These are phyloP conservation scores for Chlorops oryzae DNA, from an alignment of 1,140 invertebrate species.

Conservation along the genomic window DNA sequence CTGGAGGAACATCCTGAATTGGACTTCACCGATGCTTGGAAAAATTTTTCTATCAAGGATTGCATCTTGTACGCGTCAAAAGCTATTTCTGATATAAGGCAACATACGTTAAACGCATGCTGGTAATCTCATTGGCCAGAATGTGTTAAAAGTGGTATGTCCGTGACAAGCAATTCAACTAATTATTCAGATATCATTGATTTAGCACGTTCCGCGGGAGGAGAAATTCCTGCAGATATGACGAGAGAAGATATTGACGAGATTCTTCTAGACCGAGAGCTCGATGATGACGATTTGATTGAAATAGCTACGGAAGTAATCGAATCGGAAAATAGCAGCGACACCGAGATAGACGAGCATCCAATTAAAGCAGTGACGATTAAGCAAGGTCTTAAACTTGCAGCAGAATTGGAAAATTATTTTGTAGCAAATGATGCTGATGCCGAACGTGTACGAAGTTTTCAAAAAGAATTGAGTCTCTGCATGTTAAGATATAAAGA, in stretches of 20 bases:
- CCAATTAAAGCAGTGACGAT: constrained; percentile 3
- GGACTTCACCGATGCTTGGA: constrained; percentile 12
- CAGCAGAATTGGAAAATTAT: constrained; percentile 4
- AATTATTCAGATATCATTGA: no score
- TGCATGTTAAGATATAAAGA: constrained; percentile 4
- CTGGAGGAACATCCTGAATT: constrained; percentile 6
- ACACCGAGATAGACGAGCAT: neutral
- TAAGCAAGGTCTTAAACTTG: constrained; percentile 4
- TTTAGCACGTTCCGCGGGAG: no score
- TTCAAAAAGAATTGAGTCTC: constrained; percentile 4
- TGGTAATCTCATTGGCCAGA: constrained; percentile 17
- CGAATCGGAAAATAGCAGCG: constrained; percentile 1
- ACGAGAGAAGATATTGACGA: no score
- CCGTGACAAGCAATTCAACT: no score
- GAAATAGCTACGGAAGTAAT: no score
- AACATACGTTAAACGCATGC: constrained; percentile 15
- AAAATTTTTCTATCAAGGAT: constrained; percentile 16
- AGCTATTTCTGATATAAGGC: constrained; percentile 7
- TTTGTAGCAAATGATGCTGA: no score
- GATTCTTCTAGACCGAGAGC: no score
- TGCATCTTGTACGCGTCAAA: constrained; percentile 9
- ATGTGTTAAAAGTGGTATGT: constrained; percentile 14
- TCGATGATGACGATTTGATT: no score
- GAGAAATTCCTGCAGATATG: no score
- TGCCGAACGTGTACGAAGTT: neutral